A percentile compares a stretch with the other conserved stretches of the same genome.
phyloP scores from a whole-genome alignment of 37 sponge, comb jelly and placozoan genomes.

The Axinella damicornis region DNA sequence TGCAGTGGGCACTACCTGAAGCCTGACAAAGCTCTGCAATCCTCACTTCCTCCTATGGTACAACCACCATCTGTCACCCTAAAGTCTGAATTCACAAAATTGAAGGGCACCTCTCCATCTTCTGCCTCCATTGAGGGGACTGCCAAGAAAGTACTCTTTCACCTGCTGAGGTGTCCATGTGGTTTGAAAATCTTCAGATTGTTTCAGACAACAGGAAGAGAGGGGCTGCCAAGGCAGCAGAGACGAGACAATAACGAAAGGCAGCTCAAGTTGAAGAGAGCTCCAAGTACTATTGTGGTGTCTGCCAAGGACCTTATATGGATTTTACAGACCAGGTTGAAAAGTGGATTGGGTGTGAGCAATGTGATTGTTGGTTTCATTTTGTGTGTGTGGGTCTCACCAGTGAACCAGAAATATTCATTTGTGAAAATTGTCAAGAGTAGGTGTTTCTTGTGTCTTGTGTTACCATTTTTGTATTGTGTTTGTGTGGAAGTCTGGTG shows the following conservation, averaged over 20 bases:
- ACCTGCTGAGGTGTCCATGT: neutral
- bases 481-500: too few relatives aligned
- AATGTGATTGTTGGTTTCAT: neutral
- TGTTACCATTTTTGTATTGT: too few relatives aligned
- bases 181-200: neutral
- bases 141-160: neutral
- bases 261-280: too few relatives aligned
- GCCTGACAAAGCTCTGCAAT: too few relatives aligned
- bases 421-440: neutral
- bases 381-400: neutral
- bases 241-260: neutral
- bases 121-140: neutral
- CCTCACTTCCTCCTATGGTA: neutral
- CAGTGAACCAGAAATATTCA: neutral
- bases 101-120: neutral
- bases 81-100: neutral
- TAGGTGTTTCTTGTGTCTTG: too few relatives aligned
- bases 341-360: neutral
- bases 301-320: neutral
- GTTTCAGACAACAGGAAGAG: neutral
- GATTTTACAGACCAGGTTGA: neutral
- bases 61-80: neutral
- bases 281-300: neutral
- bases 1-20: too few relatives aligned
- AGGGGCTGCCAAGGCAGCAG: neutral